Conservation (phyloP, 2,113 vertebrate genomes). For the Amblyornis subalaris region DNA sequence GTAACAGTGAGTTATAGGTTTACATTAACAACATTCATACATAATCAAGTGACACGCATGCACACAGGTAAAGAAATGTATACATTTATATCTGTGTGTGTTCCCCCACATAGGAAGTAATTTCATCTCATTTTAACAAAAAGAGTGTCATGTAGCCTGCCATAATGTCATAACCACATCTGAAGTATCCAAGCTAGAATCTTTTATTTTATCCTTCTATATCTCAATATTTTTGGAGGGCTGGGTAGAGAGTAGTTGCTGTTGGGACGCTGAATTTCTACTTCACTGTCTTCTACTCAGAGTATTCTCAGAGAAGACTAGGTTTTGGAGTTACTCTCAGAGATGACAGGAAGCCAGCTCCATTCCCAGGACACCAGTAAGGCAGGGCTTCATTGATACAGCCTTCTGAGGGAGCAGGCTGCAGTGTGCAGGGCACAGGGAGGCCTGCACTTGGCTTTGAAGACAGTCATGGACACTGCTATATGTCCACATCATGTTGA, state of each 20-base stretch:
- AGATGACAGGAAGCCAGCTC: background rate
- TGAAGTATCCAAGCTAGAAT: background rate
- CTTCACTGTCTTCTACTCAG: background rate
- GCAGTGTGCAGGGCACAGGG: background rate
- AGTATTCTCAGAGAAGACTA: background rate
- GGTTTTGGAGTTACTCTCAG: background rate
- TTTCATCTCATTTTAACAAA: background rate
- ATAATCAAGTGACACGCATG: background rate
- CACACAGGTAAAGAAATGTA: background rate
- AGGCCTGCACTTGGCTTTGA: background rate
- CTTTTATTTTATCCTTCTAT: background rate
- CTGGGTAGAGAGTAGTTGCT: background rate
- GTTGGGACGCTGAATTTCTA: background rate
- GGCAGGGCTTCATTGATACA: background rate
- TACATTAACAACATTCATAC: background rate
- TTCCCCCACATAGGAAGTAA: background rate
- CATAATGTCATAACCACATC: background rate
- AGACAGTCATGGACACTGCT: background rate
- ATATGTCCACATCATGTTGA: accelerated
- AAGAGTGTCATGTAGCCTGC: background rate
- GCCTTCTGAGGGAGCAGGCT: background rate
- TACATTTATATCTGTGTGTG: background rate
- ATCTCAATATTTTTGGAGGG: background rate
- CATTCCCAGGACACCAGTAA: background rate
- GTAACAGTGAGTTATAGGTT: background rate